phyloP scores from a whole-genome alignment of 1,140 invertebrate species.

The Rhyzopertha dominica region DNA sequence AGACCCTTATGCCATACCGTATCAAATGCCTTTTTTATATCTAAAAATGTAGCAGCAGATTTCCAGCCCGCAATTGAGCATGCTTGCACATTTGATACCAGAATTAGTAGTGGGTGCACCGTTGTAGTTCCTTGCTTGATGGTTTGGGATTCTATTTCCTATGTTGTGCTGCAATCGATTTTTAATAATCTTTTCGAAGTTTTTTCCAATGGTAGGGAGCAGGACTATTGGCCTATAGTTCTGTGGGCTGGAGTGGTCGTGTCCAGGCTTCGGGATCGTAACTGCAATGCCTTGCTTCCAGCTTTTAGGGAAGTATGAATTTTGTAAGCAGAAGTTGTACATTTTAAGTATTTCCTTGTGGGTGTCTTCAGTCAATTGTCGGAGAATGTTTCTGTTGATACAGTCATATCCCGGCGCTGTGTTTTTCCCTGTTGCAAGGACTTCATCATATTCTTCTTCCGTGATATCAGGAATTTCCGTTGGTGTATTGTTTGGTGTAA shows the following conservation, averaged over 20 bases:
- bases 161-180: slow-evolving; percentile 12
- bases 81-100: slow-evolving; percentile 36
- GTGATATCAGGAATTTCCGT: too few relatives aligned
- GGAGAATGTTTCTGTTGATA: too few relatives aligned
- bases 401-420: too few relatives aligned
- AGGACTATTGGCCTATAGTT: slow-evolving; percentile 40
- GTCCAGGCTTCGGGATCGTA: slow-evolving; percentile 15
- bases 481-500: too few relatives aligned
- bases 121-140: slow-evolving; percentile 39
- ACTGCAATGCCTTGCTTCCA: slow-evolving; percentile 20
- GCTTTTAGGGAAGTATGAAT: slow-evolving; percentile 14
- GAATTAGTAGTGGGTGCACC: slow-evolving; percentile 34
- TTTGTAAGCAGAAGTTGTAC: too few relatives aligned
- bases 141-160: slow-evolving; percentile 24
- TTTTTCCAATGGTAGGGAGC: slow-evolving; percentile 29
- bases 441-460: too few relatives aligned
- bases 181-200: slow-evolving; percentile 24
- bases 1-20: slow-evolving; percentile 33
- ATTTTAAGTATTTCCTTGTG: too few relatives aligned
- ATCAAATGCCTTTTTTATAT: slow-evolving; percentile 37
- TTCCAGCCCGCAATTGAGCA: slow-evolving; percentile 35
- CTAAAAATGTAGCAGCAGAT: slow-evolving; percentile 25
- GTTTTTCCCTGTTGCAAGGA: too few relatives aligned
- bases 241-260: slow-evolving; percentile 14
- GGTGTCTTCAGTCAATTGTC: too few relatives aligned